Percentiles rank a stretch among this genome's conserved stretches.
Conservation (phyloP, 2,113 vertebrate species). For the Oreochromis spilurus region DNA sequence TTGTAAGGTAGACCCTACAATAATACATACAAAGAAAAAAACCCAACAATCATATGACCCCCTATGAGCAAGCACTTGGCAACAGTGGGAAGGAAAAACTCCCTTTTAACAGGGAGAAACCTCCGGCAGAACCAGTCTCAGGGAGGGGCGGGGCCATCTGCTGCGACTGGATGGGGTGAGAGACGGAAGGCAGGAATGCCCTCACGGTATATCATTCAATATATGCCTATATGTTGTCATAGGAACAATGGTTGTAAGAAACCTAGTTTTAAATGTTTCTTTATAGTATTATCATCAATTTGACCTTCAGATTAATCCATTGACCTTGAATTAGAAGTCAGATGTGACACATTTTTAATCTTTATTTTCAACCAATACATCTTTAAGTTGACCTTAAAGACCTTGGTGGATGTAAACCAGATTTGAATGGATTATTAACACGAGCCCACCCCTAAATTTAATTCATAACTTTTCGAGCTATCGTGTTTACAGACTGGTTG, state of each 20-base stretch:
- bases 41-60: neutral
- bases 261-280: neutral
- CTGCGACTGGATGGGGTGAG: accelerated
- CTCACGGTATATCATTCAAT: neutral
- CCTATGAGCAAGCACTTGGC: neutral
- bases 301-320: neutral
- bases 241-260: neutral
- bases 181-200: neutral
- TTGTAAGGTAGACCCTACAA: neutral
- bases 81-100: neutral
- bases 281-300: neutral
- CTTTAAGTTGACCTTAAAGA: neutral
- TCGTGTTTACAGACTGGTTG: neutral
- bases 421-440: neutral
- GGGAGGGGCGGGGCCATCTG: neutral
- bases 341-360: neutral
- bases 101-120: neutral
- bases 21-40: neutral
- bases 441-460: no score
- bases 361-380: neutral
- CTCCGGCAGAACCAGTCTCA: neutral
- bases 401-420: neutral
- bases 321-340: neutral
- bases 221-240: neutral
- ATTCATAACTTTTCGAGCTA: accelerated